A percentile compares a stretch with the other conserved stretches of the same genome.
These are phyloP conservation scores for Neoascia interrupta DNA, from an alignment of 2,888 invertebrate species.

Conservation along the genomic window DNA sequence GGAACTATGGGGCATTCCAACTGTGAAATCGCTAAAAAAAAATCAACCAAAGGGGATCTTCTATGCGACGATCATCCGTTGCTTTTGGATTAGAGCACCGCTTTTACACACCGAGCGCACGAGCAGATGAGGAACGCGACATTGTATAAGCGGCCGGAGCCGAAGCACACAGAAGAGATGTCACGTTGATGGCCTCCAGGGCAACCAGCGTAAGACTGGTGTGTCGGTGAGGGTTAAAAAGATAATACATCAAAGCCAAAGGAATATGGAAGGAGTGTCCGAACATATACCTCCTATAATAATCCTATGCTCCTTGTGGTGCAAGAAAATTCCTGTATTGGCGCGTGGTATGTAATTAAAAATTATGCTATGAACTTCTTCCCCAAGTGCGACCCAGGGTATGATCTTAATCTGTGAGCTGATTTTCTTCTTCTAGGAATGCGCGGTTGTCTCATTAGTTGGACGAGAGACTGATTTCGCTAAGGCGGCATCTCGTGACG, in stretches of 20 bases:
- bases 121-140: slow-evolving; percentile 25
- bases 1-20: slow-evolving; percentile 63
- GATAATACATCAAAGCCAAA: slow-evolving; percentile 60
- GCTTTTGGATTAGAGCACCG: slow-evolving; percentile 37
- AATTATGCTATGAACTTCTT: slow-evolving; percentile 54
- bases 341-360: slow-evolving; percentile 42
- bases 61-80: slow-evolving; percentile 41
- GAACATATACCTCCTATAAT: slow-evolving; percentile 11
- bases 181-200: slow-evolving; percentile 68
- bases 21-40: slow-evolving; percentile 56
- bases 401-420: slow-evolving; percentile 55
- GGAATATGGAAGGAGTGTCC: slow-evolving; percentile 41
- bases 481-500: no score
- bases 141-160: background rate
- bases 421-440: slow-evolving; percentile 34
- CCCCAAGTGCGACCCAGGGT: slow-evolving; percentile 65
- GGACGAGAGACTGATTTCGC: no score
- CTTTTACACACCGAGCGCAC: no score
- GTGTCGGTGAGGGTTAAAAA: slow-evolving; percentile 63
- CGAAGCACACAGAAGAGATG: slow-evolving; percentile 57
- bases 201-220: slow-evolving; percentile 66
- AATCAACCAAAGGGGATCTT: slow-evolving; percentile 57
- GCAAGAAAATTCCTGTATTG: background rate
- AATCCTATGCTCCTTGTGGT: background rate
- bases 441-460: slow-evolving; percentile 25